Evolutionary conservation across 2,888 invertebrate species (phyloP).

Genomic region (Onthophagus sagittarius): DNA sequence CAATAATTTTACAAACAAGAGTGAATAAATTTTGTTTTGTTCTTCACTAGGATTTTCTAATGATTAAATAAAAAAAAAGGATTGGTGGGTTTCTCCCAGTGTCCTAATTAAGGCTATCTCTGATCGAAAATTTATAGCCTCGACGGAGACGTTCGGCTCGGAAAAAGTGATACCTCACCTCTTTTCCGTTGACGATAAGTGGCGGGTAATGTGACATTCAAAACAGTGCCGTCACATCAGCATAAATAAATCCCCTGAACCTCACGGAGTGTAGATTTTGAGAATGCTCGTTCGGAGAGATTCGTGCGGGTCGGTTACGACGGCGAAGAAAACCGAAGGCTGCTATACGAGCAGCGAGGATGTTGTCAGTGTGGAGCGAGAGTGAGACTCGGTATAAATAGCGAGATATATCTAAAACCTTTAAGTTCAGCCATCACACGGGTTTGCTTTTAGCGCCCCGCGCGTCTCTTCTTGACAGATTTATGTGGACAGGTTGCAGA

Average conservation of each 20-base stretch:
- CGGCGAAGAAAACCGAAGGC: neutral
- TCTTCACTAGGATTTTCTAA: neutral
- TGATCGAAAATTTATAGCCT: constrained; percentile 7
- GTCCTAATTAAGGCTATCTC: constrained; percentile 13
- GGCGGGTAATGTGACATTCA: neutral
- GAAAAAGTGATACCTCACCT: constrained; percentile 6
- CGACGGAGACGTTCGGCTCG: neutral
- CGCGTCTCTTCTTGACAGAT: constrained; percentile 49
- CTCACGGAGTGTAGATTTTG: constrained; percentile 7
- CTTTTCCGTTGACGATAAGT: constrained; percentile 7
- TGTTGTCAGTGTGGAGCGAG: constrained; percentile 30
- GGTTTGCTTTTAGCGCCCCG: constrained; percentile 44
- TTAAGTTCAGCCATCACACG: constrained; percentile 43
- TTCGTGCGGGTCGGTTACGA: neutral
- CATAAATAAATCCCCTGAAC: constrained; percentile 10
- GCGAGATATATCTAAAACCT: constrained; percentile 40
- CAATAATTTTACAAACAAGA: too few species aligned
- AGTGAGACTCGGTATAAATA: constrained; percentile 32
- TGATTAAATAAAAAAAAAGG: neutral
- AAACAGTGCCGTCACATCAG: constrained; percentile 4
- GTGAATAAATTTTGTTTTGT: too few species aligned
- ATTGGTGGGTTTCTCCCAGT: neutral
- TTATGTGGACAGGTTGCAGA: constrained; percentile 52
- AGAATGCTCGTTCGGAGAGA: neutral
- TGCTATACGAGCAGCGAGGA: constrained; percentile 25